These are phyloP conservation scores for Cyphomyrus plagiostoma DNA, from an alignment of 2,113 vertebrate genomes.

Conservation along the genomic window DNA sequence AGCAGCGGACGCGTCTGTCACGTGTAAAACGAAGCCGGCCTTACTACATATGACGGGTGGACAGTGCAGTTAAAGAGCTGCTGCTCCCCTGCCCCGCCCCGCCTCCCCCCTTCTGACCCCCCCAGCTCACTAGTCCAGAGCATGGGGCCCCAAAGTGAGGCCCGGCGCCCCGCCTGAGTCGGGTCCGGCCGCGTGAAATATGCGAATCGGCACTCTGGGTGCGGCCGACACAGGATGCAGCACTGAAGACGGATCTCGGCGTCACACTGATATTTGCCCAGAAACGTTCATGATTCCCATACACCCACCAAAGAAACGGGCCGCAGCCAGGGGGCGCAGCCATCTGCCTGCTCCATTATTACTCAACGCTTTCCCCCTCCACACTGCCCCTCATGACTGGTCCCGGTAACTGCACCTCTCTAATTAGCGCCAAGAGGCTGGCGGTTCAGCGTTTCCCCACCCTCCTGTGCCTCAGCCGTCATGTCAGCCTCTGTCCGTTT, in stretches of 20 bases:
- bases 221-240: background rate
- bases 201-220: conserved; percentile 43
- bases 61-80: background rate
- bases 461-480: background rate
- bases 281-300: background rate
- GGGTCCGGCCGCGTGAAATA: conserved; percentile 40
- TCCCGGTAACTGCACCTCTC: background rate
- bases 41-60: background rate
- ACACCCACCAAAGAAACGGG: background rate
- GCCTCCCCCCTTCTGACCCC: background rate
- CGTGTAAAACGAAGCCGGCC: background rate
- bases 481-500: background rate
- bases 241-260: background rate
- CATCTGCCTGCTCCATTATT: conserved; percentile 30
- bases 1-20: background rate
- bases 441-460: background rate
- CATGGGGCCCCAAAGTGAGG: background rate
- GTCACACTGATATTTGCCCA: background rate
- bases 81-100: background rate
- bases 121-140: background rate
- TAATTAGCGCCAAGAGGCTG: conserved; percentile 2
- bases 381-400: background rate
- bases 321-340: conserved; percentile 22
- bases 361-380: conserved; percentile 32
- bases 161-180: background rate